Base-by-base conservation (phyloP, 2,888 invertebrate genomes). In the Tachina fera region DNA sequence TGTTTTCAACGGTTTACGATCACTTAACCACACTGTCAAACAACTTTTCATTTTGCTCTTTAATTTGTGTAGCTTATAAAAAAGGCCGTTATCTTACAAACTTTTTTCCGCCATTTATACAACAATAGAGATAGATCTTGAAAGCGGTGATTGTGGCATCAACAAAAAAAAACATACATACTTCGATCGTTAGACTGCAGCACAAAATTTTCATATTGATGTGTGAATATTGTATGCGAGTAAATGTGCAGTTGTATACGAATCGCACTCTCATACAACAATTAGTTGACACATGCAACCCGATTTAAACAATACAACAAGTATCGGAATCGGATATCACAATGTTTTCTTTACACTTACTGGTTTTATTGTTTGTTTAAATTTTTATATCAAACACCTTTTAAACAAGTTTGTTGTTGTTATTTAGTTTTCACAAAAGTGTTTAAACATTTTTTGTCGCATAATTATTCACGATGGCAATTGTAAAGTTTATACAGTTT, bases 211-310 rank as follows among this genome's bases (percentile, higher is more conserved):
- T 70, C 31, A 68, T 79, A 65, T 75, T 72, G 43, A 67, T 67
- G 71, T 83, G 71, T 79, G 79, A 76, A 75, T 31, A 31, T 31
- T 31, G 31, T 4, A 31, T 31, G 4, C 31, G 31, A 31, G 31
- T 3, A 81, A 53, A 49, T 86, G 76, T 71, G 76, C 76, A 49
- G 10, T 39, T 68, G 51, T n/a, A 68, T 51, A 39, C 31, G n/a
- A 68, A 51, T 13, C 16, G 16, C 1, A 16, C 41, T 43, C 43
- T 43, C 51, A 11, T 19, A 53, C 58, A 77, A 65, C 76, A 74
- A 83, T 63, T 63, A 83, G 63, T 70, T 76, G 53, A 43, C 61
- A 51, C 41, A 60, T 63, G 71, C 71, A 68, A 68, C 19, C 56
- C 56, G 51, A 72, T 77, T 71, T 16, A 63, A 39, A 41, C 68